phyloP scores from a whole-genome alignment of 2,113 vertebrate species.

The Eretmochelys imbricata region DNA sequence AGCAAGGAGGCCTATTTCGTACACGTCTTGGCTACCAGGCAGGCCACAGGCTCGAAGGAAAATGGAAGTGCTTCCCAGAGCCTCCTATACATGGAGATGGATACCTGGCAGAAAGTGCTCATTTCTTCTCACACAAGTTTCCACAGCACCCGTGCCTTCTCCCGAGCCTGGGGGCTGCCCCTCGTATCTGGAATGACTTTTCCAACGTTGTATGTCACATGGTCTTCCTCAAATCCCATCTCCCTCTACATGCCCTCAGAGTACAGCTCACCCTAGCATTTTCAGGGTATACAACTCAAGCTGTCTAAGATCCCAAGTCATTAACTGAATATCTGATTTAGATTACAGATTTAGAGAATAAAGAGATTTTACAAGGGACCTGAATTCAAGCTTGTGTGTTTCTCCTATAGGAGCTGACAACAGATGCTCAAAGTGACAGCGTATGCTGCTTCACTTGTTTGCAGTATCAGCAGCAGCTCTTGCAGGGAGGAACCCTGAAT shows the following conservation, averaged over 20 bases:
- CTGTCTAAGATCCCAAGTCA: neutral
- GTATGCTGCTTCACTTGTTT: slow-evolving; percentile 48
- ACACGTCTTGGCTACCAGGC: accelerated
- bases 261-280: neutral
- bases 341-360: neutral
- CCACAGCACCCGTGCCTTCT: neutral
- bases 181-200: neutral
- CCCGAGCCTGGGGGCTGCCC: neutral
- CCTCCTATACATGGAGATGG: neutral
- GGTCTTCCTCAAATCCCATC: neutral
- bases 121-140: neutral
- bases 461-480: neutral
- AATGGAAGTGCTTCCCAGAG: neutral
- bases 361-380: slow-evolving; percentile 13
- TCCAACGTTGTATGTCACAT: neutral
- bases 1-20: neutral
- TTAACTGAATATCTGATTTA: slow-evolving; percentile 9
- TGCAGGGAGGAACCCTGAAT: neutral
- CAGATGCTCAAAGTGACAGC: slow-evolving; percentile 57
- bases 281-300: neutral
- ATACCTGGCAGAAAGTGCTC: neutral
- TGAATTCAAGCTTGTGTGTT: neutral
- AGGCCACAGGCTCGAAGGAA: slow-evolving; percentile 12
- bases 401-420: neutral
- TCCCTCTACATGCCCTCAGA: neutral